A percentile compares a stretch with the other conserved stretches of the same genome.
Conservation (phyloP, 2,113 vertebrate species). For the Panthera uncia region DNA sequence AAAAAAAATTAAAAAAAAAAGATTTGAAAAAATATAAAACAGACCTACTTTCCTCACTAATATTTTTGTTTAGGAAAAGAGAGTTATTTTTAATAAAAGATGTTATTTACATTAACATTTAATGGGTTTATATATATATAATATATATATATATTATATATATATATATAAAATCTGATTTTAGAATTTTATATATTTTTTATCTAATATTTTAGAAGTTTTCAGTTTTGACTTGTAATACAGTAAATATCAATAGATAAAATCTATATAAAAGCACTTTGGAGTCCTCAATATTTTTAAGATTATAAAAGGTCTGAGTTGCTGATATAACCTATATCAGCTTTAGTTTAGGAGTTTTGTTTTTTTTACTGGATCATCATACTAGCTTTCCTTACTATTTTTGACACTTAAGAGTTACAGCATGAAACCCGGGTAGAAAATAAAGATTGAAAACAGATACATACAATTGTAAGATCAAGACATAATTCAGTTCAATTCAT, state of each 20-base stretch:
- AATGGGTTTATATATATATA: not conserved
- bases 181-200: too few relatives aligned
- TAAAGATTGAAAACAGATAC: not conserved
- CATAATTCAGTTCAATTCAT: not conserved
- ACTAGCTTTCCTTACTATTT: not conserved
- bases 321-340: not conserved
- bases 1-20: not conserved
- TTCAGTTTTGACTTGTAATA: not conserved
- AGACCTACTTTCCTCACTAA: not conserved
- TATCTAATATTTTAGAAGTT: not conserved
- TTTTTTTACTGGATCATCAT: not conserved
- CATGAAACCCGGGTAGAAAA: slow-evolving; percentile 30
- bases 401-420: not conserved
- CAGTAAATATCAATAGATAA: not conserved
- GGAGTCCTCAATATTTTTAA: not conserved
- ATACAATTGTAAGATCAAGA: not conserved
- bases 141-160: too few relatives aligned
- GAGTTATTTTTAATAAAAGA: not conserved
- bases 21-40: not conserved
- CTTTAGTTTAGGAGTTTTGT: not conserved
- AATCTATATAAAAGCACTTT: not conserved
- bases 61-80: slow-evolving; percentile 17
- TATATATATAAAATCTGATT: too few relatives aligned
- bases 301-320: slow-evolving; percentile 1
- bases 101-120: not conserved